Evolutionary conservation across 2,888 invertebrate genomes (phyloP), one percentile per base, ranked within the genome.

Genomic region (Eubasilissa splendida): DNA sequence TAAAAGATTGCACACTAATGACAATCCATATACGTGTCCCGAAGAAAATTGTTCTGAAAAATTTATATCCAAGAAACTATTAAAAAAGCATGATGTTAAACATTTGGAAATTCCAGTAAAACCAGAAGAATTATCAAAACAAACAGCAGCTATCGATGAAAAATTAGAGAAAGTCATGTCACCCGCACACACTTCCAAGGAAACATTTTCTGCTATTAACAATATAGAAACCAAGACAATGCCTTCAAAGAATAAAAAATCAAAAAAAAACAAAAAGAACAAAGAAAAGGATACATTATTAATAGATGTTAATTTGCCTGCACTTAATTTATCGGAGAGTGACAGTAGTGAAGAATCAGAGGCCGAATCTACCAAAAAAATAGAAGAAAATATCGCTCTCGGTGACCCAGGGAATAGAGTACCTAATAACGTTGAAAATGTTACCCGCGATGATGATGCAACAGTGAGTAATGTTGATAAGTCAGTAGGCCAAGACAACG

Each of bases 311-410:
- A 90, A 96, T 88, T 89, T 96, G 77, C 96, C 96, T 3, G 96
- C 95, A 3, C 89, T 96, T 63, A 96, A 96, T 90, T 90, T 96
- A 63, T 96, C 96, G 0, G 96, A 96, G 85, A 96, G 96, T 86
- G 96, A 96, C 85, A 95, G 94, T 83, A 95, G 94, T 85, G 93
- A 93, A 81, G 95, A 95, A 83, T 92, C 83, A 0, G 83, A 84
- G 75, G 76, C 84, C 10, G 85, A 84, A 76, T 60, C 52, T 14
- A 74, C 14, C n/a, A 83, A 77, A 56, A 79, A 74, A 53, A 33
- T 14, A 11, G 76, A 81, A 12, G 70, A 58, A 4, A 42, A 42
- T 42, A 31, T n/a, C 33, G 10, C 79, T 53, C 33, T 81, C 56
- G 33, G 83, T 3, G 56, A 71, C 56, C 7, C 42, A n/a, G 59